Conservation (phyloP, 2,888 invertebrate genomes). For the Osmoderma eremita region DNA sequence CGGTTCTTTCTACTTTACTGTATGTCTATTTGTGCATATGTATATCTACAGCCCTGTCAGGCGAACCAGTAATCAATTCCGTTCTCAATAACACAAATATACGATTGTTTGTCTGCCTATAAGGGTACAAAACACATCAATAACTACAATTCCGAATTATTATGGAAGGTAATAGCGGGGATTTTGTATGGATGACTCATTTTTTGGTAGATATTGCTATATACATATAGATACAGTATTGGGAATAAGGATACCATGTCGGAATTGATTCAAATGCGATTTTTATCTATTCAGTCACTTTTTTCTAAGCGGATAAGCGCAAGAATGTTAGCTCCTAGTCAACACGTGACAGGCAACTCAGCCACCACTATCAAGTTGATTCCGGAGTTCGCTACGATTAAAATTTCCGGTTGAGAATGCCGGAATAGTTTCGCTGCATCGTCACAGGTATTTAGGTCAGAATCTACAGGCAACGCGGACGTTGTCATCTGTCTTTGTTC, state of each 20-base stretch:
- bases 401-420: slow-evolving; percentile 17
- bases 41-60: no score
- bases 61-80: background rate
- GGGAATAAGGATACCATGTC: no score
- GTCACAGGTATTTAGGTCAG: slow-evolving; percentile 19
- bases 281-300: no score
- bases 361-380: no score
- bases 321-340: no score
- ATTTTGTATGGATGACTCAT: background rate
- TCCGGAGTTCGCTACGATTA: background rate
- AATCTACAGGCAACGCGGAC: background rate
- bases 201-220: no score
- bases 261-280: no score
- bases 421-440: slow-evolving; percentile 2
- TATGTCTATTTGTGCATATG: background rate
- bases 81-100: slow-evolving; percentile 8
- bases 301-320: no score
- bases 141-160: background rate
- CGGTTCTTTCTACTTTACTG: background rate
- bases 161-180: background rate
- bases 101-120: background rate
- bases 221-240: no score
- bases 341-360: no score
- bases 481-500: background rate
- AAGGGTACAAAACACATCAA: background rate